Evolutionary conservation across 2,113 vertebrate genomes (phyloP).

Genomic region (Echinops telfairi): DNA sequence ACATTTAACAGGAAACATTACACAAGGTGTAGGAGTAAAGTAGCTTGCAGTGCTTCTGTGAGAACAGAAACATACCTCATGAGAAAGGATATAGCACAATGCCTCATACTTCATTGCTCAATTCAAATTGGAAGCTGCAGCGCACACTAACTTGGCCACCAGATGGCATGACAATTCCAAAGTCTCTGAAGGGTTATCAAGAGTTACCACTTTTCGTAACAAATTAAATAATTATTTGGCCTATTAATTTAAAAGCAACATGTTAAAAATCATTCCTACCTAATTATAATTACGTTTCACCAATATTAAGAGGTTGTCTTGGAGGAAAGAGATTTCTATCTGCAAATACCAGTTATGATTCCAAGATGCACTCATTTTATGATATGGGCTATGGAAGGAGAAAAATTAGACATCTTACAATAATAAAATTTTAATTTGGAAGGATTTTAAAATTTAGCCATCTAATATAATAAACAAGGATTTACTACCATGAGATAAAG

Average conservation of each 20-base stretch:
- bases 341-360: slow-evolving; percentile 1
- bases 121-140: background rate
- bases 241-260: slow-evolving; percentile 62
- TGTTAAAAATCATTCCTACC: slow-evolving; percentile 20
- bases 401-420: background rate
- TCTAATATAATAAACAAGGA: slow-evolving; percentile 14
- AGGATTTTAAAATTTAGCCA: slow-evolving; percentile 12
- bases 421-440: slow-evolving; percentile 17
- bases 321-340: slow-evolving; percentile 29
- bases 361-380: slow-evolving; percentile 11
- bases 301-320: background rate
- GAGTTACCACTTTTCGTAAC: background rate
- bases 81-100: background rate
- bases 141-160: slow-evolving; percentile 48
- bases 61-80: background rate
- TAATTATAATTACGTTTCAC: slow-evolving; percentile 49
- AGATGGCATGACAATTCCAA: slow-evolving; percentile 65
- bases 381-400: background rate
- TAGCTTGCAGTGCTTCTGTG: background rate
- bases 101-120: background rate
- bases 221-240: background rate
- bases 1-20: background rate
- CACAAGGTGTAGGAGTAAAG: background rate
- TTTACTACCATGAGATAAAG: slow-evolving; percentile 14
- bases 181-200: slow-evolving; percentile 44